A percentile compares a stretch with the other conserved stretches of the same genome.
Conservation (phyloP, 2,113 vertebrate species). For the Phyllopteryx taeniolatus region DNA sequence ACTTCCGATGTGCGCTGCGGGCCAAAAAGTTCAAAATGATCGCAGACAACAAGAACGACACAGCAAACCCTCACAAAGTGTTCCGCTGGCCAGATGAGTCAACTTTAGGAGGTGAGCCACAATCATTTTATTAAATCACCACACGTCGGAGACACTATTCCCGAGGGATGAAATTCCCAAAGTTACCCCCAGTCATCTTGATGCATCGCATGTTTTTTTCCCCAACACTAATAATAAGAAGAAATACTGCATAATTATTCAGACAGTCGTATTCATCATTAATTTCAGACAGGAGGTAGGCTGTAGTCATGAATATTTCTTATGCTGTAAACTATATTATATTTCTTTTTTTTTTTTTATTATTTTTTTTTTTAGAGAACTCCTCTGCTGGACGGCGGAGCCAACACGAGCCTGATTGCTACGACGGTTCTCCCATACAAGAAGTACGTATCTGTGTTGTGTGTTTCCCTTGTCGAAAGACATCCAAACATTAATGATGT, state of each 20-base stretch:
- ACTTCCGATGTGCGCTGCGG: conserved; percentile 85
- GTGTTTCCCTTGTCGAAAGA: background rate
- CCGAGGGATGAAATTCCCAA: background rate
- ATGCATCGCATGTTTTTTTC: background rate
- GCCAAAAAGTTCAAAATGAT: conserved; percentile 70
- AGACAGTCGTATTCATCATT: background rate
- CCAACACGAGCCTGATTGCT: conserved; percentile 6
- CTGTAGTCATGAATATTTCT: background rate
- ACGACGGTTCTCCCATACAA: conserved; percentile 20
- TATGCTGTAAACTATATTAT: background rate
- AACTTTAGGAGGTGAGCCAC: conserved; percentile 44
- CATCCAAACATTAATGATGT: conserved; percentile 1
- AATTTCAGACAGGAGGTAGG: background rate
- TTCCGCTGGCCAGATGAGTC: conserved; percentile 64
- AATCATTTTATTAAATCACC: background rate
- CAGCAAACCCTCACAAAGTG: conserved; percentile 80
- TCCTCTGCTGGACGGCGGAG: conserved; percentile 40
- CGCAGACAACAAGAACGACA: conserved; percentile 74
- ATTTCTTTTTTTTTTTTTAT: background rate
- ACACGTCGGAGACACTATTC: background rate
- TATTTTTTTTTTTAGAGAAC: background rate
- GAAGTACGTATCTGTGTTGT: conserved; percentile 33
- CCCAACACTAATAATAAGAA: background rate
- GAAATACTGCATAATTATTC: conserved; percentile 18
- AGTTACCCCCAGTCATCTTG: background rate